Percentiles rank a stretch among this genome's conserved stretches.
Evolutionary conservation across 2,113 vertebrate species (phyloP).

Genomic region (Embiotoca jacksoni): DNA sequence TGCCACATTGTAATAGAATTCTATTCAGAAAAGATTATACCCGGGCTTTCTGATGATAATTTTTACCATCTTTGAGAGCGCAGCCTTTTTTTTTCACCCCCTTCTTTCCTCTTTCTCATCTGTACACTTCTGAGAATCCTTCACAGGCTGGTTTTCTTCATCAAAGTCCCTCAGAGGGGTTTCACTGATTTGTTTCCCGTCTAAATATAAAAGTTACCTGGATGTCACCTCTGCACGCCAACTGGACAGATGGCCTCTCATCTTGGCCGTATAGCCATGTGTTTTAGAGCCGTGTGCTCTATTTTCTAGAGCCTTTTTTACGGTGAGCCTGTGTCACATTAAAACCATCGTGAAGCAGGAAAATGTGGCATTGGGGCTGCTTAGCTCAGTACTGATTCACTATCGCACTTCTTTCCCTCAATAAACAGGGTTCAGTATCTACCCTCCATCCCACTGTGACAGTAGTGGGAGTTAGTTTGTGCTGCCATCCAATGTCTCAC

Average conservation of each 20-base stretch:
- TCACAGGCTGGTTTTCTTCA: slow-evolving; percentile 36
- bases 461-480: not conserved
- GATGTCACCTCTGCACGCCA: slow-evolving; percentile 51
- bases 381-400: not conserved
- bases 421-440: slow-evolving; percentile 15
- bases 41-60: slow-evolving; percentile 80
- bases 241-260: slow-evolving; percentile 49
- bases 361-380: slow-evolving; percentile 17
- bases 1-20: slow-evolving; percentile 78
- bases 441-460: not conserved
- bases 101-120: slow-evolving; percentile 27
- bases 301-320: slow-evolving; percentile 30
- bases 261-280: slow-evolving; percentile 7
- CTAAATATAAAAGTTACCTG: slow-evolving; percentile 48
- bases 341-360: slow-evolving; percentile 5
- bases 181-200: slow-evolving; percentile 35
- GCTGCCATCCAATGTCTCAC: not conserved
- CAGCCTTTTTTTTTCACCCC: slow-evolving; percentile 19
- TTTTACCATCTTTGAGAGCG: slow-evolving; percentile 73
- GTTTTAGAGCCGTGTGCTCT: not conserved
- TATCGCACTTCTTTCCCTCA: slow-evolving; percentile 2
- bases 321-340: slow-evolving; percentile 4
- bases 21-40: slow-evolving; percentile 81
- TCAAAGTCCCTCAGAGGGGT: slow-evolving; percentile 8
- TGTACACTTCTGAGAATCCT: slow-evolving; percentile 54